Conservation (phyloP, 2,113 vertebrate species). For the Orthonyx spaldingii region DNA sequence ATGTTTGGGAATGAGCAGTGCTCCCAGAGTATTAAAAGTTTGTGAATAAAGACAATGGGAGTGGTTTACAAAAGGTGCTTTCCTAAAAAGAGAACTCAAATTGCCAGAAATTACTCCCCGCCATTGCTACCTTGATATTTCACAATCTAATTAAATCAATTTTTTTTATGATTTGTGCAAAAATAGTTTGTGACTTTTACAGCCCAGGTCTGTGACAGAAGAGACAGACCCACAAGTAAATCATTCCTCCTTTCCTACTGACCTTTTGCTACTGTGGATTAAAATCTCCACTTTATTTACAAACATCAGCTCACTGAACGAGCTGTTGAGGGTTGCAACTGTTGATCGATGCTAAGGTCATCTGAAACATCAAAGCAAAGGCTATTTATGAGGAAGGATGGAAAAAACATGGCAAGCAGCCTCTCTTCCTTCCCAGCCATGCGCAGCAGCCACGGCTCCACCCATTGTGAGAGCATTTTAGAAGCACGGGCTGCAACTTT, state of each 20-base stretch:
- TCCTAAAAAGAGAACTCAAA: background rate
- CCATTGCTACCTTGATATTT: background rate
- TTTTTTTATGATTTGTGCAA: background rate
- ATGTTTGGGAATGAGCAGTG: background rate
- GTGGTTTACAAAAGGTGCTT: background rate
- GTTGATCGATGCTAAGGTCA: background rate
- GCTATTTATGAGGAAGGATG: background rate
- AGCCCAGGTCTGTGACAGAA: background rate
- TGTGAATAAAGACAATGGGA: background rate
- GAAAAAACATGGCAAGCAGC: background rate
- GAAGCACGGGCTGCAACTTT: background rate
- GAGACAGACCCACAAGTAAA: background rate
- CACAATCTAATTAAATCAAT: background rate
- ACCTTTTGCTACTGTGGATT: background rate
- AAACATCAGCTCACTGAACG: background rate
- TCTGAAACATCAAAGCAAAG: constrained; percentile 15
- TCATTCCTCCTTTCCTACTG: background rate
- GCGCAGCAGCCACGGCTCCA: background rate
- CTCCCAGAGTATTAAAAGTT: background rate
- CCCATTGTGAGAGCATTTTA: background rate
- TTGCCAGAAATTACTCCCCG: background rate
- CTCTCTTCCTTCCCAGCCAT: background rate
- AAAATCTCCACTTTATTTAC: constrained; percentile 19
- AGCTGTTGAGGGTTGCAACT: background rate
- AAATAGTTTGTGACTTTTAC: background rate